Conservation (phyloP, 1,140 invertebrate species). For the Drosophila ananassae region DNA sequence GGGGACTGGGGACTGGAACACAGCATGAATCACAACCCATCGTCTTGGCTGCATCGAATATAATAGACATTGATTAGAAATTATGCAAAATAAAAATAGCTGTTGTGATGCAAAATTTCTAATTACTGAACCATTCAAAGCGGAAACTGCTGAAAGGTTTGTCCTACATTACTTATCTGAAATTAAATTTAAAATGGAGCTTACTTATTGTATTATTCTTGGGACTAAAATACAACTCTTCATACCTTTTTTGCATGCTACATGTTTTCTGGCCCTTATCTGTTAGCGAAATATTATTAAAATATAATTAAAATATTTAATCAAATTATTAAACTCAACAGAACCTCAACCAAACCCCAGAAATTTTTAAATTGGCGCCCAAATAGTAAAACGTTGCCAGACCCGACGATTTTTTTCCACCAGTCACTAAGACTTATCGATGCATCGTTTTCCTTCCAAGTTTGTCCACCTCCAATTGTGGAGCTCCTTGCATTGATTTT, state of each 20-base stretch:
- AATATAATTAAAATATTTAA: too few relatives aligned
- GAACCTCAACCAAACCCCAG: background rate
- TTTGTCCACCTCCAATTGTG: background rate
- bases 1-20: background rate
- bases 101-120: conserved; percentile 66
- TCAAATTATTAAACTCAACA: too few relatives aligned
- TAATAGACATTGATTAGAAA: conserved; percentile 51
- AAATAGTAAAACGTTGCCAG: background rate
- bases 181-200: background rate
- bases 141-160: conserved; percentile 3
- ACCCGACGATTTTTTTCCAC: background rate
- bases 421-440: background rate
- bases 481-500: background rate
- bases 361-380: background rate
- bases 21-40: conserved; percentile 30
- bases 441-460: background rate
- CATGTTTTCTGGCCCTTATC: too few relatives aligned
- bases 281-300: too few relatives aligned
- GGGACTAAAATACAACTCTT: too few relatives aligned
- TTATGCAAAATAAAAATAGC: conserved; percentile 64
- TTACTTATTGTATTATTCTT: too few relatives aligned
- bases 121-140: conserved; percentile 8
- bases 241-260: too few relatives aligned
- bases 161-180: conserved; percentile 3
- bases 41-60: conserved; percentile 39